Percentiles rank a stretch among this genome's conserved stretches.
Conservation (phyloP, 2,888 invertebrate genomes). For the Camponotus fellah region DNA sequence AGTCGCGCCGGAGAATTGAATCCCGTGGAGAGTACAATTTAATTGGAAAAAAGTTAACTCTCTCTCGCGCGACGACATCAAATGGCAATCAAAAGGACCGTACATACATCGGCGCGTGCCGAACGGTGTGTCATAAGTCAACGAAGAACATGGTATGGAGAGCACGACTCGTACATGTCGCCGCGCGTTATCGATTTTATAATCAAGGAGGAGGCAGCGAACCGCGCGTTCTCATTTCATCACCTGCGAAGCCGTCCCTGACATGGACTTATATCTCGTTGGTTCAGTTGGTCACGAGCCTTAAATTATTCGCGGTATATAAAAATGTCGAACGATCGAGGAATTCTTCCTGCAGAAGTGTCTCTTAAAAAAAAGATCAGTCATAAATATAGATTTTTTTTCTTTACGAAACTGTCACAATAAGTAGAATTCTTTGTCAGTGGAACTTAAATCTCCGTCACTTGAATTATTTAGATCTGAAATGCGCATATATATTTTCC, state of each 20-base stretch:
- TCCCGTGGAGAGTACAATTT: conserved; percentile 31
- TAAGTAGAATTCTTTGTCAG: no score
- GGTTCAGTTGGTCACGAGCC: conserved; percentile 39
- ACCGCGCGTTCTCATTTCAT: conserved; percentile 49
- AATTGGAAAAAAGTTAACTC: conserved; percentile 56
- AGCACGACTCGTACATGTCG: conserved; percentile 38
- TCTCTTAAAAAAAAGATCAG: neutral
- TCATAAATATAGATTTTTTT: conserved; percentile 12
- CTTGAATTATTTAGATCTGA: no score
- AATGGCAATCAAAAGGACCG: conserved; percentile 50
- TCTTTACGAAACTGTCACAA: neutral
- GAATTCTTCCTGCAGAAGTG: neutral
- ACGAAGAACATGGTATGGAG: conserved; percentile 40
- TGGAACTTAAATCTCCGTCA: no score
- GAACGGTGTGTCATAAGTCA: conserved; percentile 54
- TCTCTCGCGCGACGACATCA: conserved; percentile 38
- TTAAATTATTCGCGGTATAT: conserved; percentile 8
- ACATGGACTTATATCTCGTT: conserved; percentile 51
- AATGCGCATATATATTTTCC: no score
- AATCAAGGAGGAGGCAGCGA: conserved; percentile 64
- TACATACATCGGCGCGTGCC: conserved; percentile 44
- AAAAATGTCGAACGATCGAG: conserved; percentile 21
- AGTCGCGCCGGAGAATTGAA: conserved; percentile 19
- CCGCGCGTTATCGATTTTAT: conserved; percentile 68
- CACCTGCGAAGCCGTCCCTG: conserved; percentile 51